Percentiles rank a stretch among this genome's conserved stretches.
Conservation (phyloP, 2,113 vertebrate species). For the Pitta sordida region DNA sequence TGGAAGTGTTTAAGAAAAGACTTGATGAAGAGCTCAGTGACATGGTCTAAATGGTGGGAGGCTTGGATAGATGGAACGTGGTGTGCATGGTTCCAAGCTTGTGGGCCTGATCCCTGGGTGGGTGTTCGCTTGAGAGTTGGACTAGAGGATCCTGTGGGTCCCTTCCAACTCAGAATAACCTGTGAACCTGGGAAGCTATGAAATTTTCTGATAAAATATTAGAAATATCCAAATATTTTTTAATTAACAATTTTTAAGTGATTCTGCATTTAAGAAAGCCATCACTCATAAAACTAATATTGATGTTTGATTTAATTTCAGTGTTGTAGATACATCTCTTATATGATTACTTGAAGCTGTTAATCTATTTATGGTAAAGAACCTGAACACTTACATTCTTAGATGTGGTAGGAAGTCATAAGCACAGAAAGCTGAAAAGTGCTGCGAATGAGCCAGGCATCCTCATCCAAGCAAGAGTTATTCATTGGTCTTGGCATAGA, state of each 20-base stretch:
- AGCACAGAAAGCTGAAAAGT: slow-evolving; percentile 28
- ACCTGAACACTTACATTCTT: background rate
- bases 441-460: slow-evolving; percentile 18
- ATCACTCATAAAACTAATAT: background rate
- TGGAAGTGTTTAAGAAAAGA: too few relatives aligned
- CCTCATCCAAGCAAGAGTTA: slow-evolving; percentile 46
- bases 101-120: too few relatives aligned
- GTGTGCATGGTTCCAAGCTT: too few relatives aligned
- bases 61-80: too few relatives aligned
- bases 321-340: background rate
- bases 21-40: too few relatives aligned
- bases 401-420: background rate
- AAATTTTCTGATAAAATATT: background rate
- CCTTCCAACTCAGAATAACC: too few relatives aligned
- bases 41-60: too few relatives aligned
- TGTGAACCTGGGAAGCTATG: too few relatives aligned
- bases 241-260: background rate
- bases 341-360: background rate
- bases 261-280: background rate
- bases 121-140: too few relatives aligned
- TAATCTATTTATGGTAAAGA: background rate
- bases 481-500: slow-evolving; percentile 52
- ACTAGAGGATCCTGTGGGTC: too few relatives aligned
- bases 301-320: background rate
- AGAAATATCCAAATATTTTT: background rate